These are phyloP conservation scores for Hyaena hyaena DNA, from an alignment of 2,113 vertebrate species.

Conservation along the genomic window DNA sequence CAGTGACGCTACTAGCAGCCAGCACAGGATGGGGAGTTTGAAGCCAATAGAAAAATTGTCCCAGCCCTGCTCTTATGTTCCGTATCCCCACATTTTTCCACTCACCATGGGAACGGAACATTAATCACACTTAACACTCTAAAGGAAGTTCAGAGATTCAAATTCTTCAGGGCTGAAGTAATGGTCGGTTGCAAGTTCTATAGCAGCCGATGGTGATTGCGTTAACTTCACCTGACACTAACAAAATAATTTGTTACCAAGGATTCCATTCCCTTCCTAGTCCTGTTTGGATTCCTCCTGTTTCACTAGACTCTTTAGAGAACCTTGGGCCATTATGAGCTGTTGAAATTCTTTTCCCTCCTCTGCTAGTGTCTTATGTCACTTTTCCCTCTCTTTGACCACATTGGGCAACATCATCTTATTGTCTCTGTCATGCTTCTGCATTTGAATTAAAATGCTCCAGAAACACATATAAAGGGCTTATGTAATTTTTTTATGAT, in stretches of 20 bases:
- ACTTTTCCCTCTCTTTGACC: neutral
- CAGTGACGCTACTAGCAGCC: accelerated
- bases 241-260: neutral
- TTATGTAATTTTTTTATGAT: slow-evolving; percentile 32
- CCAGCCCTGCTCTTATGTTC: neutral
- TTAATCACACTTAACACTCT: neutral
- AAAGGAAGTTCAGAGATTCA: neutral
- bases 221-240: neutral
- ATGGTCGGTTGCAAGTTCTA: neutral
- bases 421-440: neutral
- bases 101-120: neutral
- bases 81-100: too few species aligned
- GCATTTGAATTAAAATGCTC: slow-evolving; percentile 56
- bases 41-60: neutral
- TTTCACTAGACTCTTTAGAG: neutral
- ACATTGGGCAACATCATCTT: neutral
- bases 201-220: neutral
- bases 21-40: neutral
- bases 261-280: neutral
- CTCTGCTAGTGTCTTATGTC: neutral
- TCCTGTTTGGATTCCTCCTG: neutral
- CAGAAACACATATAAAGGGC: neutral
- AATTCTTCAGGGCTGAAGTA: neutral
- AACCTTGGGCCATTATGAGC: neutral
- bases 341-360: neutral